phyloP scores from a whole-genome alignment of 2,888 invertebrate genomes.

The Onthophagus sagittarius region DNA sequence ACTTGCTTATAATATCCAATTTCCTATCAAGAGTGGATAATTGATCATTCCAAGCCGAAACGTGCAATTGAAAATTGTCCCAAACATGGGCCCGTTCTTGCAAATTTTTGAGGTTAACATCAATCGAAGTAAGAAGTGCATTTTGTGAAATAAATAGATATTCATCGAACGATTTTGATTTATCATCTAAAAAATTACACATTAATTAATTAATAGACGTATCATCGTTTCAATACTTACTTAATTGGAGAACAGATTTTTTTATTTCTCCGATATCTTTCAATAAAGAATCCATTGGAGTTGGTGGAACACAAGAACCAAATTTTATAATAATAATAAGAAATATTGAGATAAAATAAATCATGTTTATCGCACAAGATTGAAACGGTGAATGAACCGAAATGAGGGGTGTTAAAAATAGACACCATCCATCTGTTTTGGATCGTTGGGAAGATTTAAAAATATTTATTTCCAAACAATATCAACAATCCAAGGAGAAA shows the following conservation, averaged over 20 bases:
- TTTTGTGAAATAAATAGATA: neutral
- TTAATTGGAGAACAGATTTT: neutral
- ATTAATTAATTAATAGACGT: neutral
- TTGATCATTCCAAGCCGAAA: constrained; percentile 54
- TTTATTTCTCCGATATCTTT: constrained; percentile 23
- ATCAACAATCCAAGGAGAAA: constrained; percentile 21
- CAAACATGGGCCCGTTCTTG: constrained; percentile 53
- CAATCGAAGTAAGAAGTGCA: constrained; percentile 44
- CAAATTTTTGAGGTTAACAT: constrained; percentile 50
- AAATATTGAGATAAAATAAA: too few species aligned
- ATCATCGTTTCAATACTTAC: neutral
- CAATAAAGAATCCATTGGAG: constrained; percentile 17
- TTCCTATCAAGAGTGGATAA: constrained; percentile 52
- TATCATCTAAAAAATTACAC: neutral
- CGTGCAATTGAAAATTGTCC: constrained; percentile 54
- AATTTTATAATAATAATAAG: neutral
- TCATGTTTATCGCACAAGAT: too few species aligned
- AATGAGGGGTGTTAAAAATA: too few species aligned
- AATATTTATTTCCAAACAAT: constrained; percentile 15
- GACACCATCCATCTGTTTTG: too few species aligned
- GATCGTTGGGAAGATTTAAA: neutral
- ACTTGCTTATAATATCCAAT: constrained; percentile 51
- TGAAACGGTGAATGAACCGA: too few species aligned
- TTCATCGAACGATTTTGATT: neutral
- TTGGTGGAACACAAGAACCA: constrained; percentile 23